phyloP scores from a whole-genome alignment of 2,888 invertebrate species.

The Heliconius erato region DNA sequence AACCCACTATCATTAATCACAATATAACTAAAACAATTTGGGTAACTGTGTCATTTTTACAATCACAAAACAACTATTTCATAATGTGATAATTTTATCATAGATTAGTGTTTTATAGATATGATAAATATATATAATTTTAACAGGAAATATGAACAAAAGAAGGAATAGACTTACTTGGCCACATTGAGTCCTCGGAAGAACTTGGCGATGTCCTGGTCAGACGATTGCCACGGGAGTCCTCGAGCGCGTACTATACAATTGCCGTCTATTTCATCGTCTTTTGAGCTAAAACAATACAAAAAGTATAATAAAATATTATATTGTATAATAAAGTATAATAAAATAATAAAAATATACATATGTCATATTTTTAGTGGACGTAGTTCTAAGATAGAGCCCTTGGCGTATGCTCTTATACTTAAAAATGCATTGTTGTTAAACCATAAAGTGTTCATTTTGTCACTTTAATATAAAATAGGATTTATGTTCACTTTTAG shows the following conservation, averaged over 20 bases:
- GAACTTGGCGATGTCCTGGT: slow-evolving; percentile 99
- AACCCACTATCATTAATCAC: neutral
- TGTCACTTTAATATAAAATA: neutral
- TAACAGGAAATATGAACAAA: neutral
- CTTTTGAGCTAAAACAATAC: slow-evolving; percentile 93
- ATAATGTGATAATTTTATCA: neutral
- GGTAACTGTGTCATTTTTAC: neutral
- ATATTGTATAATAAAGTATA: too few species aligned
- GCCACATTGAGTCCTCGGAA: slow-evolving; percentile 99
- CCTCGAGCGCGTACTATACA: slow-evolving; percentile 99
- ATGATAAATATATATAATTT: neutral
- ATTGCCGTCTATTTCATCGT: slow-evolving; percentile 98
- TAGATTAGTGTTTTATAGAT: neutral
- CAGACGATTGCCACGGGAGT: slow-evolving; percentile 99
- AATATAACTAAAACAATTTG: neutral
- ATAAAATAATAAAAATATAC: too few species aligned
- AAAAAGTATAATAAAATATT: too few species aligned
- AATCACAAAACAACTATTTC: neutral
- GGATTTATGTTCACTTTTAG: neutral
- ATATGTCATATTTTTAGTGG: too few species aligned
- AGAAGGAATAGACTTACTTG: slow-evolving; percentile 89
- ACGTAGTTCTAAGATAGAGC: too few species aligned
- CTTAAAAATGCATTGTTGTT: neutral
- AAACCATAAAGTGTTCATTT: neutral
- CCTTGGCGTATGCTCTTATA: too few species aligned